Evolutionary conservation across 1,140 invertebrate species (phyloP), one percentile per base, ranked within the genome.

Genomic region (Agrilus planipennis): DNA sequence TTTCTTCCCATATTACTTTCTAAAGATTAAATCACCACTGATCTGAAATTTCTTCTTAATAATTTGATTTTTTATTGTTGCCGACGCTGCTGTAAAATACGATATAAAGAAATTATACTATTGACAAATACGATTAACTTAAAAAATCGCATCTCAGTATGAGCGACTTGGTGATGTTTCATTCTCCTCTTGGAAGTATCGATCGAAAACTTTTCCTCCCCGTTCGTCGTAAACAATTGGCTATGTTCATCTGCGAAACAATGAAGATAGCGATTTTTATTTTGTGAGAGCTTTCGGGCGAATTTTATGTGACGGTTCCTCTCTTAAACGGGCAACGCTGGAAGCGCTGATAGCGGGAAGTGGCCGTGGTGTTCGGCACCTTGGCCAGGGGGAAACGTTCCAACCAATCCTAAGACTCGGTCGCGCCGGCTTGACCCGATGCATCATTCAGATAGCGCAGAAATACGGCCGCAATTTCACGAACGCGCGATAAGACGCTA

Each of bases 401-500:
- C 32, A 47, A 39, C 41, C 55, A 57, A 57, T 55, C 49, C 52
- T 47, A 49, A 47, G 49, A 55, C 52, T n/a, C n/a, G n/a, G n/a
- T n/a, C n/a, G n/a, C 49, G 53, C 44, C 45, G 47, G 49, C 43
- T 44, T 42, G 23, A 43, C 41, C 50, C 39, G 53, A 58, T 58
- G 57, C 57, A 60, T 61, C 60, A 61, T 61, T 51, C 46, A 60
- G 59, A 60, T 61, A 60, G 20, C 32, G 45, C 38, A 45, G 54
- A 61, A 57, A 58, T 61, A 58, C 55, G 50, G 55, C 39, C 41
- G 55, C 57, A 55, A 57, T 57, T 59, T 53, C 44, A 47, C 35
- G 42, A 54, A 49, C 44, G 50, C 43, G 46, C 49, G 60, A 62
- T 62, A 62, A 62, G 56, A 62, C 57, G 60, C 49, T 62, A 62